These are phyloP conservation scores for Orthonevra nobilis DNA, from an alignment of 2,888 invertebrate genomes.

Conservation along the genomic window DNA sequence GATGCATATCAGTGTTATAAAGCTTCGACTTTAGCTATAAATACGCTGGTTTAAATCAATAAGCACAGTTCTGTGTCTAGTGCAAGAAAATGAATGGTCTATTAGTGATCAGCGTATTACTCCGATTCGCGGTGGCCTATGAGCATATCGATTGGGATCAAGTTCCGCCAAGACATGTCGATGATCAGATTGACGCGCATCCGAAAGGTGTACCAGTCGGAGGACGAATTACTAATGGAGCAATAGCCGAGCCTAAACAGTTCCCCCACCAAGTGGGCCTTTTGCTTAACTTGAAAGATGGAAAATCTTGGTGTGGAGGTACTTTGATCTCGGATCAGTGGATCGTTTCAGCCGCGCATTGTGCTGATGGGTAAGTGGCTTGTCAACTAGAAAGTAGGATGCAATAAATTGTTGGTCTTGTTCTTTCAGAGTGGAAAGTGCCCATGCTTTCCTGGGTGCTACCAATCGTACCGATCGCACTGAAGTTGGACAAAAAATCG, in stretches of 20 bases:
- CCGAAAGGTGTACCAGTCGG: not conserved
- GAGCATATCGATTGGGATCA: conserved; percentile 16
- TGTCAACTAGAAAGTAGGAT: too few relatives aligned
- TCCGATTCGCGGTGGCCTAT: not conserved
- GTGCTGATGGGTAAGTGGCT: conserved; percentile 73
- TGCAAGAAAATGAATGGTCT: conserved; percentile 9
- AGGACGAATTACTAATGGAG: conserved; percentile 76
- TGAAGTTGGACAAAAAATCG: conserved; percentile 73
- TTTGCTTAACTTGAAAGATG: conserved; percentile 65
- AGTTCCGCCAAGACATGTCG: conserved; percentile 29
- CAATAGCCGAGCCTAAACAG: conserved; percentile 73
- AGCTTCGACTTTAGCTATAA: not conserved
- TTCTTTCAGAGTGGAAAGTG: conserved; percentile 73
- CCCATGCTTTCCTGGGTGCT: conserved; percentile 75
- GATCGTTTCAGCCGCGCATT: conserved; percentile 78
- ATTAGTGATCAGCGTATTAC: conserved; percentile 13
- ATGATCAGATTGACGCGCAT: not conserved
- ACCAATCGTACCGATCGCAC: conserved; percentile 72
- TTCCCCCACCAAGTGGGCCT: conserved; percentile 77
- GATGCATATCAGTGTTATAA: conserved; percentile 12
- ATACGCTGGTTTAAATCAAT: not conserved
- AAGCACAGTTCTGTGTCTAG: not conserved
- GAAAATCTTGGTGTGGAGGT: conserved; percentile 77
- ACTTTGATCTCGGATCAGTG: conserved; percentile 75
- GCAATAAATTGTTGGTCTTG: too few relatives aligned